These are phyloP conservation scores for Temnothorax ravouxi DNA, from an alignment of 2,888 invertebrate species.

Conservation along the genomic window DNA sequence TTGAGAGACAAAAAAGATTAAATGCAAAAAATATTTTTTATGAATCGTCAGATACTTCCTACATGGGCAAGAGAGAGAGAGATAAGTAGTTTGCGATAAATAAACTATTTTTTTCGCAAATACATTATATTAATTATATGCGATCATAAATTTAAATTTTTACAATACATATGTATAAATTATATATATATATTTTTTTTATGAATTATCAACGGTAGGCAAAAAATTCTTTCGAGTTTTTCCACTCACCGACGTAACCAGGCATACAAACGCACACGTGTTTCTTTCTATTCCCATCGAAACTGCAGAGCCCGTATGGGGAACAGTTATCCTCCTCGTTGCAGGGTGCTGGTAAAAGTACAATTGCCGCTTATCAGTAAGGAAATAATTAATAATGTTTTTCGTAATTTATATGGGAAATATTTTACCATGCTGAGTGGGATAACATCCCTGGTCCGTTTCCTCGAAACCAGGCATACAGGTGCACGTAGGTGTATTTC, in stretches of 20 bases:
- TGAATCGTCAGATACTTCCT: not conserved
- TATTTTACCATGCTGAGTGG: conserved; percentile 74
- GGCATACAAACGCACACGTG: conserved; percentile 87
- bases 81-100: not conserved
- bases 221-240: not conserved
- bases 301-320: conserved; percentile 87
- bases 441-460: conserved; percentile 81
- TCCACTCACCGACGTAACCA: conserved; percentile 87
- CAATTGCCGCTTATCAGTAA: conserved; percentile 19
- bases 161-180: not conserved
- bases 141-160: not conserved
- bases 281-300: conserved; percentile 81
- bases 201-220: conserved; percentile 7
- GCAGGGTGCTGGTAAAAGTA: conserved; percentile 84
- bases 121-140: not conserved
- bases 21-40: not conserved
- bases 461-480: conserved; percentile 81
- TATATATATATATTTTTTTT: not conserved
- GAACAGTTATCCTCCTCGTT: conserved; percentile 88
- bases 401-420: not conserved
- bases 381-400: not conserved
- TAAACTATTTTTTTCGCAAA: not conserved
- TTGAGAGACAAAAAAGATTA: not conserved
- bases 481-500: conserved; percentile 78
- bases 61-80: too few species aligned